Evolutionary conservation across 2,113 vertebrate genomes (phyloP).

Genomic region (Alethe diademata): DNA sequence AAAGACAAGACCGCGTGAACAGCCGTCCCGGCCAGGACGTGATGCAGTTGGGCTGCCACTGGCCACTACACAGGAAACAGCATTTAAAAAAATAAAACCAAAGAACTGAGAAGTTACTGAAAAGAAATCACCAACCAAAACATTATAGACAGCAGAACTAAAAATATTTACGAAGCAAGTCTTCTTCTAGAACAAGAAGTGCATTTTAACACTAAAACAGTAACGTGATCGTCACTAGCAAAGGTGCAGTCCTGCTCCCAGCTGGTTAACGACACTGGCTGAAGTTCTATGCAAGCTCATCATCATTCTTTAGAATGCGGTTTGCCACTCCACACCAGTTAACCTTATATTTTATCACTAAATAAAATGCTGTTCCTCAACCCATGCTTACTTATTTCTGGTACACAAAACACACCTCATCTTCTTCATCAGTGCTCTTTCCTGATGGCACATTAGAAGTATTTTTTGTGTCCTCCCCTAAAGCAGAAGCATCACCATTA

Average conservation of each 20-base stretch:
- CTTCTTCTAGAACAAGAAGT: conserved; percentile 68
- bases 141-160: conserved; percentile 62
- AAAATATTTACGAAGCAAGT: conserved; percentile 64
- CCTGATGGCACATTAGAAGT: conserved; percentile 91
- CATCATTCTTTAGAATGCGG: conserved; percentile 68
- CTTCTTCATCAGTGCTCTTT: conserved; percentile 97
- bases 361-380: conserved; percentile 72
- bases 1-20: conserved; percentile 64
- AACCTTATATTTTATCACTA: conserved; percentile 70
- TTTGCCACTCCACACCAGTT: conserved; percentile 70
- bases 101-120: conserved; percentile 62
- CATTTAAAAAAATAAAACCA: conserved; percentile 50
- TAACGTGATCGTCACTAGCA: conserved; percentile 48
- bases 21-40: not conserved
- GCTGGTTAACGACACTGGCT: conserved; percentile 40
- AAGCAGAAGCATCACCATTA: conserved; percentile 89
- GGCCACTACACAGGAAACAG: conserved; percentile 75
- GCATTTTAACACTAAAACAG: conserved; percentile 56
- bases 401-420: conserved; percentile 91
- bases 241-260: conserved; percentile 54
- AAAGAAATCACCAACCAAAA: conserved; percentile 64
- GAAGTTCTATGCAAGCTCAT: conserved; percentile 67
- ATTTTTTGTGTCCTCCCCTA: conserved; percentile 94
- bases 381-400: conserved; percentile 76
- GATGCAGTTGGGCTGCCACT: conserved; percentile 67